Evolutionary conservation across 2,113 vertebrate species (phyloP).

Genomic region (Neogobius melanostomus): DNA sequence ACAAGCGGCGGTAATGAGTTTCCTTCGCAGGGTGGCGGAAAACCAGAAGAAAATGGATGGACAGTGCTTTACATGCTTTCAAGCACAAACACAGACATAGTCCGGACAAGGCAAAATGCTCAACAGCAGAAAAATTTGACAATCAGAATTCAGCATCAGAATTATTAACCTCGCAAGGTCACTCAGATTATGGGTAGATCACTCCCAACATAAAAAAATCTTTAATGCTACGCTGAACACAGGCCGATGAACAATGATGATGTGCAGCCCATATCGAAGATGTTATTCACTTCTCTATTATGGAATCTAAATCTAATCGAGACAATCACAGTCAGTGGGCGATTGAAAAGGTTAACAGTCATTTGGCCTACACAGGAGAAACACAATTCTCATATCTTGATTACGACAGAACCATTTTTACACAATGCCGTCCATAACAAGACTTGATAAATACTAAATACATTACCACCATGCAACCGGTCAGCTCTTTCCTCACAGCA

Average conservation of each 20-base stretch:
- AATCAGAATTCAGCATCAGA: background rate
- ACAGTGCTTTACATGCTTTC: no score
- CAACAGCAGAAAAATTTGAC: background rate
- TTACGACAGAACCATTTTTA: no score
- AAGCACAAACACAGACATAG: no score
- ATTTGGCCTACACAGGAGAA: constrained; percentile 23
- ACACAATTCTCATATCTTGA: no score
- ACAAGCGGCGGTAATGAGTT: no score
- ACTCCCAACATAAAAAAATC: background rate
- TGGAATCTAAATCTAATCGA: constrained; percentile 36
- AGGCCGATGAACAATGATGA: constrained; percentile 14
- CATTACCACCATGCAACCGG: no score
- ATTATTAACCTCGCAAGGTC: background rate
- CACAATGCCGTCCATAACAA: no score
- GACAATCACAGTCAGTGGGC: constrained; percentile 21
- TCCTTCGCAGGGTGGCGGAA: no score
- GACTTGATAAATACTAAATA: no score
- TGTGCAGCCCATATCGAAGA: constrained; percentile 11
- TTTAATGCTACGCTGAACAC: constrained; percentile 11
- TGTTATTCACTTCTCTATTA: constrained; percentile 15
- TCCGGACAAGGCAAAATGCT: no score
- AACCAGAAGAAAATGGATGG: no score
- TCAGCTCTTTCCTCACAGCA: no score
- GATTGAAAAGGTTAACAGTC: constrained; percentile 34
- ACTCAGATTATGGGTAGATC: background rate